These are phyloP conservation scores for Phaedon cochleariae DNA, from an alignment of 2,888 invertebrate genomes.

Conservation along the genomic window DNA sequence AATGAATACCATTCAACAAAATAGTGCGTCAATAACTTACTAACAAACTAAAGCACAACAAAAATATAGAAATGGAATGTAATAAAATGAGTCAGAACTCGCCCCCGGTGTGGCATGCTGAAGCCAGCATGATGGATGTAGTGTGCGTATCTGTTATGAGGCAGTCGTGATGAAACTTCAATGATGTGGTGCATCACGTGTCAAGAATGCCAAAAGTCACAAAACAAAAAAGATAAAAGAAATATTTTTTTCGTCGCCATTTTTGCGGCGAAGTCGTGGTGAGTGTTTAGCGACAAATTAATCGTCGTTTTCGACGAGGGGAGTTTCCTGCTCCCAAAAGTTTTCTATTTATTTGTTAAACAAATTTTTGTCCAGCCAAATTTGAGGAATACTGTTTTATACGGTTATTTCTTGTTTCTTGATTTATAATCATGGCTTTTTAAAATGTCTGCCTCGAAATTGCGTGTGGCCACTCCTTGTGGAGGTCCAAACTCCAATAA, in stretches of 20 bases:
- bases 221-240: constrained; percentile 20
- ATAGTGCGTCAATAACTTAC: no score
- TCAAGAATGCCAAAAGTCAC: constrained; percentile 3
- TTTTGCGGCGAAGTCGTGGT: constrained; percentile 70
- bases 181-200: constrained; percentile 11
- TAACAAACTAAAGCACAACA: no score
- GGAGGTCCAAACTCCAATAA: constrained; percentile 71
- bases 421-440: constrained; percentile 79
- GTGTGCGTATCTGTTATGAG: no score
- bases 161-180: no score
- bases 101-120: no score
- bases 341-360: constrained; percentile 54
- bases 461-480: constrained; percentile 75
- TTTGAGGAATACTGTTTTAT: constrained; percentile 39
- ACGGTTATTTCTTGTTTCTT: constrained; percentile 66
- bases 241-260: constrained; percentile 71
- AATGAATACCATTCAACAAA: no score
- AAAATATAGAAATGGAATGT: no score
- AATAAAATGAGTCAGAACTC: no score
- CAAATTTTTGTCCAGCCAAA: constrained; percentile 50
- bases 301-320: constrained; percentile 74
- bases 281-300: constrained; percentile 60
- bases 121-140: no score
- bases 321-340: constrained; percentile 70
- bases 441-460: constrained; percentile 81